These are phyloP conservation scores for Meloidogyne chitwoodi DNA, from an alignment of 1,140 invertebrate species.

Conservation along the genomic window DNA sequence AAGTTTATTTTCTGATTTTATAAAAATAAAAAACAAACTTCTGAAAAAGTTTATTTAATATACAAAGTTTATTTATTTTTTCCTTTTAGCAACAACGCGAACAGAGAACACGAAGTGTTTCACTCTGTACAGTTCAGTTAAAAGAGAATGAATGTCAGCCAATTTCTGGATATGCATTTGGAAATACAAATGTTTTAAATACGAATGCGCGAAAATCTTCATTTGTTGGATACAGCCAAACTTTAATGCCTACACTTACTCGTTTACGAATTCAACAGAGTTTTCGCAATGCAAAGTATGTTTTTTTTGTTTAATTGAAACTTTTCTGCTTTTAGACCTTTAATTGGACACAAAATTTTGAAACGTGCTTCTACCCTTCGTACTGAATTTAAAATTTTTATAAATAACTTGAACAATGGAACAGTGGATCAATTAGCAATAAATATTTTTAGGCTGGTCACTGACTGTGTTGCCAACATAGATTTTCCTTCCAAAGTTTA, in stretches of 20 bases:
- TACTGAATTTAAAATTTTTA: constrained; percentile 47
- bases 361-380: constrained; percentile 50
- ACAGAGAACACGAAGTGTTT: not conserved
- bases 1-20: too few species aligned
- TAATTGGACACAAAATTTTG: constrained; percentile 49
- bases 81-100: too few species aligned
- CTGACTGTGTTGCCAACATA: constrained; percentile 50
- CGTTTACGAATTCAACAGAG: constrained; percentile 55
- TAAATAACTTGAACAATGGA: constrained; percentile 47
- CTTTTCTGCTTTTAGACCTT: constrained; percentile 37
- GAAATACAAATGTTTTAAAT: too few species aligned
- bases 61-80: too few species aligned
- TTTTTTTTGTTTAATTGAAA: not conserved
- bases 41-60: too few species aligned
- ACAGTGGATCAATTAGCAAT: constrained; percentile 39
- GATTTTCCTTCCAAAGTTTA: constrained; percentile 43
- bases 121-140: not conserved
- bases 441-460: constrained; percentile 40
- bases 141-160: not conserved
- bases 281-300: constrained; percentile 54
- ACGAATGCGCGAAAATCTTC: constrained; percentile 11
- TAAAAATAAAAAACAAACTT: too few species aligned
- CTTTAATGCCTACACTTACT: constrained; percentile 45
- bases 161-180: too few species aligned
- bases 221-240: not conserved